phyloP scores from a whole-genome alignment of 2,797 vertebrate species.

The Spatula versicolor region DNA sequence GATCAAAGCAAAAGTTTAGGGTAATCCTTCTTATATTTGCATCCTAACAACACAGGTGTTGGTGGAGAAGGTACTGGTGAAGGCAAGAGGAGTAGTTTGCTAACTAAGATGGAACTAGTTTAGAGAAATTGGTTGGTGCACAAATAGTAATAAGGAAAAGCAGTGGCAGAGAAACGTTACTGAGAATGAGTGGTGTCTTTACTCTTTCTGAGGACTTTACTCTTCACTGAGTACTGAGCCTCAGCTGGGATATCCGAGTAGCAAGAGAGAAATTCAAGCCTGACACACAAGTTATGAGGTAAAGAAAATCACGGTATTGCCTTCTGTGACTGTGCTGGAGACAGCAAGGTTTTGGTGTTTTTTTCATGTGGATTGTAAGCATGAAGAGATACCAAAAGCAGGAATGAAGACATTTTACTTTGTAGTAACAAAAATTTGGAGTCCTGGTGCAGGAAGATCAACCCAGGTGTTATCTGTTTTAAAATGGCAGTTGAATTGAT shows the following conservation, averaged over 20 bases:
- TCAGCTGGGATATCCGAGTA: not conserved
- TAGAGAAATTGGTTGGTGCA: not conserved
- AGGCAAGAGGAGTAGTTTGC: not conserved
- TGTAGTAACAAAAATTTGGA: not conserved
- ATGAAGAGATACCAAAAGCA: not conserved
- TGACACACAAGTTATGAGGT: not conserved
- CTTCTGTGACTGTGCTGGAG: not conserved
- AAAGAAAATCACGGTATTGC: not conserved
- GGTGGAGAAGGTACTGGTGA: not conserved
- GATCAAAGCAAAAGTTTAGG: not conserved
- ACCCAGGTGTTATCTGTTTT: not conserved
- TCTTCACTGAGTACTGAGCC: too few species aligned
- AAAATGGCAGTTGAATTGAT: not conserved
- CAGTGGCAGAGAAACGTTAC: not conserved
- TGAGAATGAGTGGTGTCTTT: not conserved
- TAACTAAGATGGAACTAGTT: not conserved
- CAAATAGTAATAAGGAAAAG: not conserved
- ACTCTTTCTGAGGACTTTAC: too few species aligned
- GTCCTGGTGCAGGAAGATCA: not conserved
- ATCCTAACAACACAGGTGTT: not conserved
- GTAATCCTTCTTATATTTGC: not conserved
- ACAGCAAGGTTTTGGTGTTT: not conserved
- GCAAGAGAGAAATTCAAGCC: not conserved
- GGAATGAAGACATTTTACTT: not conserved
- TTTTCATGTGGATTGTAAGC: not conserved